Evolutionary conservation across 1,140 invertebrate species (phyloP), one percentile per base, ranked within the genome.

Genomic region (Conus ventricosus): DNA sequence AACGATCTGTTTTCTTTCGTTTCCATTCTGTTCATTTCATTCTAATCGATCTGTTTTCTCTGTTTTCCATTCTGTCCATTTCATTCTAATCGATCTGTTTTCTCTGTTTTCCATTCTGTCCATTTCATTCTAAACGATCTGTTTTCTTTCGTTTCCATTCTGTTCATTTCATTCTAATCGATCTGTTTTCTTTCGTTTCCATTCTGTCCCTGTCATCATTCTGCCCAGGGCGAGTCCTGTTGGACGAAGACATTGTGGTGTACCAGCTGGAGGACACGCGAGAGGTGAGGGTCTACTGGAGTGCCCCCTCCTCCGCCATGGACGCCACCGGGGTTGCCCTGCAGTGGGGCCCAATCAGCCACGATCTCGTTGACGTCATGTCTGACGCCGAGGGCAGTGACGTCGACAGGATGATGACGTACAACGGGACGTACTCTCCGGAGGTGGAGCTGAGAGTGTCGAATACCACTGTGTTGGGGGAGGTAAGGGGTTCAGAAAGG

Each of bases 201-300:
- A 11, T 60, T 60, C 57, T 11, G 8, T 60, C 4, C 57, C 1
- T 39, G 39, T 39, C 39, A 39, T 39, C 39, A 39, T 39, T 39
- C 39, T 39, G 39, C 39, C 39, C 82, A 84, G 82, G 82, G 17
- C n/a, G 54, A 39, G 82, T 84, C 4, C n/a, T 84, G 17, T n/a
- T 84, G 57, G 82, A 84, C 82, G 82, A 84, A 39, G 82, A 67
- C 54, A 84, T 84, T 7, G 82, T 84, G 5, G 82, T 84, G 6
- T 84, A 84, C 23, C 82, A 84, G 57, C n/a, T 63, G 27, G 55
- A 60, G 53, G 82, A 84, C 4, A 84, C 55, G 54, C 82, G 57
- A 7, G 51, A 57, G 51, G 82, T 84, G 8, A 55, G 82, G 8
- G 82, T 84, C 53, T 84, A 84, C 82, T 84, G 82, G 82, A 63